Evolutionary conservation across 2,113 vertebrate genomes (phyloP), one percentile per base, ranked within the genome.

Genomic region (Salvelinus namaycush): DNA sequence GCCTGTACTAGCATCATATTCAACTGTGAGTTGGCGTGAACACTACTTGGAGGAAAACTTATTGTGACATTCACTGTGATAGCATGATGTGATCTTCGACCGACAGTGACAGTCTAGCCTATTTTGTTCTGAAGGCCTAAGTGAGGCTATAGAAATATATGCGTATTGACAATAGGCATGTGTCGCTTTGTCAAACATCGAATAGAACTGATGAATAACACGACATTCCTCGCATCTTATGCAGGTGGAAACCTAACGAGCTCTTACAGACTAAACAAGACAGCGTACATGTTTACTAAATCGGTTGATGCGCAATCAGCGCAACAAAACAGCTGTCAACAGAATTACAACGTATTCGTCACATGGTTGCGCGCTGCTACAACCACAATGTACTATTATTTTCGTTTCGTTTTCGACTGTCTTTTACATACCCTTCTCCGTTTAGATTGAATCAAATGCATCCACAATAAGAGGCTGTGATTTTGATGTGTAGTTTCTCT

Each of bases 401-500:
- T 68, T 29, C 26, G 11, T 68, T 71, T 68, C 5, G 39, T 70
- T 31, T 14, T 39, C 31, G 27, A 27, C 24, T 39, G 26, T 68
- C 26, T 59, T 48, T 59, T 44, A 81, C 89, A 60, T 91, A 90
- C 91, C 88, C 85, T 76, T 89, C 83, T 90, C 82, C 81, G 79
- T 76, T 81, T 77, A 66, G 79, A 77, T 83, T 79, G 86, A 83
- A 90, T 80, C 87, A 87, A 82, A 84, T 79, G 84, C 92, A 93
- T 92, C 89, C 89, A 92, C 89, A 88, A 91, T 82, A 73, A 74
- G 6, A 81, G 82, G 84, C 86, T 74, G 66, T 84, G 18, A 79
- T 44, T 87, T 85, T 81, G 82, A 86, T 68, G 81, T 59, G 65
- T 51, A 12, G 49, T 34, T 29, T 65, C 44, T 39, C 39, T 79